A percentile compares a stretch with the other conserved stretches of the same genome.
phyloP scores from a whole-genome alignment of 2,888 invertebrate genomes.

The Terebella lapidaria region DNA sequence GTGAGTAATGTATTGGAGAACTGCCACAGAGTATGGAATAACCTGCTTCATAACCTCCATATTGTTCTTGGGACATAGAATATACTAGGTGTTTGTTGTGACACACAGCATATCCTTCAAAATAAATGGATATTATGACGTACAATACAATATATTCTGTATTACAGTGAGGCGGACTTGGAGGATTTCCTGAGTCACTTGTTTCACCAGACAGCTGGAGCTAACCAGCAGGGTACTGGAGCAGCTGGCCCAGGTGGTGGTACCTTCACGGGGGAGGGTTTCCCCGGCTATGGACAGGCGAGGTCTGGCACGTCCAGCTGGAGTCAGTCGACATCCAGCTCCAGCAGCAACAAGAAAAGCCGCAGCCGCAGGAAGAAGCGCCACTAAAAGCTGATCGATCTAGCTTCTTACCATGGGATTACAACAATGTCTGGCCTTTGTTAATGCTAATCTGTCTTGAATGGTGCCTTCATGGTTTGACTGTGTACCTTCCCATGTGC shows the following conservation, averaged over 20 bases:
- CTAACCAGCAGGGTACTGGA: not conserved
- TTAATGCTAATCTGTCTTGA: too few relatives aligned
- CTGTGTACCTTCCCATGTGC: too few relatives aligned
- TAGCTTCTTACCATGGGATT: too few relatives aligned
- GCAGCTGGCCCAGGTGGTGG: not conserved
- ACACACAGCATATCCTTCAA: not conserved
- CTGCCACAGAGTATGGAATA: not conserved
- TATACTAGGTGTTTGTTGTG: not conserved
- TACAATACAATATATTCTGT: too few relatives aligned
- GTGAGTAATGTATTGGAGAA: not conserved
- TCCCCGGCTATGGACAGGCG: not conserved
- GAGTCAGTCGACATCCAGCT: slow-evolving; percentile 14
- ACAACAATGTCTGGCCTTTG: not conserved
- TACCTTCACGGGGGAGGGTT: not conserved
- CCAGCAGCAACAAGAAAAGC: slow-evolving; percentile 28
- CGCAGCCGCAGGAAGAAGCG: slow-evolving; percentile 35
- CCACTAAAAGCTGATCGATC: slow-evolving; percentile 26
- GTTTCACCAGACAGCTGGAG: slow-evolving; percentile 57
- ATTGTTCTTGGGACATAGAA: not conserved
- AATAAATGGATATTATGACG: not conserved
- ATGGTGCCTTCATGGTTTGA: too few relatives aligned
- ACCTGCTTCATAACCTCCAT: not conserved
- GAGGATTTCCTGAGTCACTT: slow-evolving; percentile 77
- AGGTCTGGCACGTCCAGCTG: not conserved
- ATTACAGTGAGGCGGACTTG: slow-evolving; percentile 63